Evolutionary conservation across 1,140 invertebrate genomes (phyloP).

Genomic region (Drosophila kurseongensis): DNA sequence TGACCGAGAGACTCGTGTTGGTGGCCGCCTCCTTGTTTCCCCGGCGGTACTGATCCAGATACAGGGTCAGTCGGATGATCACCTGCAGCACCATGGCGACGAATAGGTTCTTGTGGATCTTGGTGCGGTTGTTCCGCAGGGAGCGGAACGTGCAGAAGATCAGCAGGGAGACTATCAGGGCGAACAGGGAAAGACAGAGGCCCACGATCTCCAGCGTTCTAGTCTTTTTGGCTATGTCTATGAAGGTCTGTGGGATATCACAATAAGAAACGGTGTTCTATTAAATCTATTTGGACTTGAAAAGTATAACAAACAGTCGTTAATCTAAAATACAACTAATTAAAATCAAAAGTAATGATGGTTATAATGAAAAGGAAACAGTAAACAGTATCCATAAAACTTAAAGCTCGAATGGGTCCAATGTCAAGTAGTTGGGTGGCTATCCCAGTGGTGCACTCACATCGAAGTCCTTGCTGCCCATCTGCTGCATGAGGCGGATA

Average conservation of each 20-base stretch:
- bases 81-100: slow-evolving; percentile 94
- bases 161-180: slow-evolving; percentile 90
- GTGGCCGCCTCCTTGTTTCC: slow-evolving; percentile 56
- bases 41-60: slow-evolving; percentile 91
- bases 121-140: slow-evolving; percentile 93
- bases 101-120: slow-evolving; percentile 95
- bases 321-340: no score
- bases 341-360: no score
- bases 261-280: neutral
- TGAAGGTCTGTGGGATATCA: slow-evolving; percentile 38
- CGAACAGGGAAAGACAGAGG: slow-evolving; percentile 90
- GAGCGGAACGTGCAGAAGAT: slow-evolving; percentile 93
- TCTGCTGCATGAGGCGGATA: slow-evolving; percentile 87
- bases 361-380: no score
- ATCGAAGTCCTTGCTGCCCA: slow-evolving; percentile 84
- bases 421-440: no score
- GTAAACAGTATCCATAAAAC: no score
- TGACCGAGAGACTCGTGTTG: slow-evolving; percentile 85
- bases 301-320: no score
- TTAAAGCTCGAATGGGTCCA: no score
- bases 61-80: slow-evolving; percentile 92
- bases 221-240: slow-evolving; percentile 90
- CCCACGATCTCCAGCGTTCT: slow-evolving; percentile 93
- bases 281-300: no score
- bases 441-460: slow-evolving; percentile 50